Evolutionary conservation across 1,140 invertebrate genomes (phyloP), one percentile per base, ranked within the genome.

Genomic region (Radopholus similis): DNA sequence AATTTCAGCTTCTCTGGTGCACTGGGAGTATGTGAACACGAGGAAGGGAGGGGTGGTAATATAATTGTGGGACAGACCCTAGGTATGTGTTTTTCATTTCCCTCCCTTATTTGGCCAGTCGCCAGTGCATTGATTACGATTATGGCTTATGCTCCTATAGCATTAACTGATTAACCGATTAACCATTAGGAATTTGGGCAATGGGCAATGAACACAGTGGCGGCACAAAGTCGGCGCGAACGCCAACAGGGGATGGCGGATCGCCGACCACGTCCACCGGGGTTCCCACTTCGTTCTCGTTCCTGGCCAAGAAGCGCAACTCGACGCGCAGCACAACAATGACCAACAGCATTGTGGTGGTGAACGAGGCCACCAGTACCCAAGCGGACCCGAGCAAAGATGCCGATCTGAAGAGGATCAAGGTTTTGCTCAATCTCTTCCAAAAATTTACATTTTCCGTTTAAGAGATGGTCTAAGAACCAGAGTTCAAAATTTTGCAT

Each of bases 301-400:
- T 68, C 47, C 55, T 68, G 9, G 66, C 66, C 35, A 47, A 40
- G 35, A 68, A 68, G 66, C 26, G 66, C 66, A 67, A 58, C 28
- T 65, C 64, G 15, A 65, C 49, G n/a, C 53, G 55, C 15, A 55
- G 49, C 32, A 21, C 55, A 18, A 26, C 34, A 32, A 28, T 57
- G 8, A 30, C 15, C n/a, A 56, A 30, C 67, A 72, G 15, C 21
- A 72, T 75, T 66, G 74, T 75, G 4, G 76, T 75, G 42, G 74
- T 76, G 9, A 75, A 76, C 42, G 59, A 62, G 23, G 59, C 37
- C 2, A 35, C 70, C 8, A 58, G 68, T 23, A 37, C 23, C 5
- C 30, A 38, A n/a, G n/a, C 72, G 15, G 72, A 79, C 62, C 74
- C 77, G 1, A 70, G 64, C 28, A 72, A 80, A n/a, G 74, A 75